Evolutionary conservation across 1,140 invertebrate genomes (phyloP).

Genomic region (Sinella curviseta): DNA sequence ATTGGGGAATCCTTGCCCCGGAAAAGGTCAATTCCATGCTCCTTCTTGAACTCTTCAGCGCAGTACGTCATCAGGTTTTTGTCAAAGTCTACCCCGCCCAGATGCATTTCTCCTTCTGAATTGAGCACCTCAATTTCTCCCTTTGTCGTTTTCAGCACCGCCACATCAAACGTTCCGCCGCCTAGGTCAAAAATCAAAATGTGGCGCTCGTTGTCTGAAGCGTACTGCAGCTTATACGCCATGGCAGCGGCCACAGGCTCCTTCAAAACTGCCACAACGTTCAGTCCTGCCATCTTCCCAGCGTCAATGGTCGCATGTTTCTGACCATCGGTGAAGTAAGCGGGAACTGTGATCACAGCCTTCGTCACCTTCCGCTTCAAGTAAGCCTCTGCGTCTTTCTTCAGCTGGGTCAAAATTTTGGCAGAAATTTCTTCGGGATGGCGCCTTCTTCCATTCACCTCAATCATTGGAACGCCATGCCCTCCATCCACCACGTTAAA

Average conservation of each 20-base stretch:
- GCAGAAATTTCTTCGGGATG: neutral
- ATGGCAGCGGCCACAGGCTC: neutral
- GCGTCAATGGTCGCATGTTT: neutral
- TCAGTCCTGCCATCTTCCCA: conserved; percentile 2
- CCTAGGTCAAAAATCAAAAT: conserved; percentile 63
- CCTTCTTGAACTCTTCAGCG: conserved; percentile 50
- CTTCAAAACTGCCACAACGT: neutral
- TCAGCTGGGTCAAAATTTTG: neutral
- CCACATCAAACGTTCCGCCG: conserved; percentile 78
- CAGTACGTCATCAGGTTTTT: conserved; percentile 54
- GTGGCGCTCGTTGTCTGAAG: conserved; percentile 53
- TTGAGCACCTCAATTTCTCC: conserved; percentile 76
- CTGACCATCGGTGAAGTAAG: neutral
- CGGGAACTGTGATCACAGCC: conserved; percentile 18
- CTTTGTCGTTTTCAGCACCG: conserved; percentile 91
- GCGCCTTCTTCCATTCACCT: neutral
- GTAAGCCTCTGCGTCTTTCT: neutral
- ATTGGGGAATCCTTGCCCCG: conserved; percentile 31
- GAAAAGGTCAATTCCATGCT: conserved; percentile 31
- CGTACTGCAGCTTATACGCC: conserved; percentile 40
- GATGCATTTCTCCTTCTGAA: conserved; percentile 54
- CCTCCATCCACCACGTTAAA: conserved; percentile 54
- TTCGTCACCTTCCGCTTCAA: neutral
- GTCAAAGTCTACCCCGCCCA: conserved; percentile 52
- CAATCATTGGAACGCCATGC: conserved; percentile 45